A percentile compares a stretch with the other conserved stretches of the same genome.
phyloP scores from a whole-genome alignment of 1,140 invertebrate species.

The Caenorhabditis inopinata region DNA sequence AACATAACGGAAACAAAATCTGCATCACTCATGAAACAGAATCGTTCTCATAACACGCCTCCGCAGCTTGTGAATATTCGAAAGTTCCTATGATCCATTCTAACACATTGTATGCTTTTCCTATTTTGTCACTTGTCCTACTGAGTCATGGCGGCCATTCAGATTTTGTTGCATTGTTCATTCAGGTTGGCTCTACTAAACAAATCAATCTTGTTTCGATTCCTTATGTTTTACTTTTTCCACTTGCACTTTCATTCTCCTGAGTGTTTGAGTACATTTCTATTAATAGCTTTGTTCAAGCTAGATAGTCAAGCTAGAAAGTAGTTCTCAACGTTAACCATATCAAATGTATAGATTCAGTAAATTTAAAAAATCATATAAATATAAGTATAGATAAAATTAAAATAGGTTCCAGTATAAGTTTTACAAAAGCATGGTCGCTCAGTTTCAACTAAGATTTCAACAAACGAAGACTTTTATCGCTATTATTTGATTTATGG shows the following conservation, averaged over 20 bases:
- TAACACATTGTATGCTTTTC: background rate
- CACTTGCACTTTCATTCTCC: background rate
- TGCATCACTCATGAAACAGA: background rate
- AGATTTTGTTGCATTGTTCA: background rate
- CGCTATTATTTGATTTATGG: slow-evolving; percentile 4
- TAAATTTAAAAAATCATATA: too few relatives aligned
- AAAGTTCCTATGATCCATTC: background rate
- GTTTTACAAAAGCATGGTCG: too few relatives aligned
- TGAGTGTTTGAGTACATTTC: too few relatives aligned
- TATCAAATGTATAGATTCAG: too few relatives aligned
- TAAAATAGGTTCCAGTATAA: too few relatives aligned
- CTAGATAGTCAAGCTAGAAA: too few relatives aligned
- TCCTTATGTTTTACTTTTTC: background rate
- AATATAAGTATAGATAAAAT: too few relatives aligned
- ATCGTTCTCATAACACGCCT: slow-evolving; percentile 3
- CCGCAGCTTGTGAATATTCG: background rate
- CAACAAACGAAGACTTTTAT: background rate
- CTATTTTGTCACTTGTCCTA: background rate
- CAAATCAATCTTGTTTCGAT: background rate
- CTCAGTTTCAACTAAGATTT: too few relatives aligned
- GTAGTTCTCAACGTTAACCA: too few relatives aligned
- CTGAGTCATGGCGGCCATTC: slow-evolving; percentile 12
- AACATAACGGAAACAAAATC: background rate
- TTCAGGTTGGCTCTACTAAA: slow-evolving; percentile 9
- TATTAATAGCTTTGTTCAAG: too few relatives aligned